These are phyloP conservation scores for Myotis planiceps DNA, from an alignment of 2,797 vertebrate genomes.

Conservation along the genomic window DNA sequence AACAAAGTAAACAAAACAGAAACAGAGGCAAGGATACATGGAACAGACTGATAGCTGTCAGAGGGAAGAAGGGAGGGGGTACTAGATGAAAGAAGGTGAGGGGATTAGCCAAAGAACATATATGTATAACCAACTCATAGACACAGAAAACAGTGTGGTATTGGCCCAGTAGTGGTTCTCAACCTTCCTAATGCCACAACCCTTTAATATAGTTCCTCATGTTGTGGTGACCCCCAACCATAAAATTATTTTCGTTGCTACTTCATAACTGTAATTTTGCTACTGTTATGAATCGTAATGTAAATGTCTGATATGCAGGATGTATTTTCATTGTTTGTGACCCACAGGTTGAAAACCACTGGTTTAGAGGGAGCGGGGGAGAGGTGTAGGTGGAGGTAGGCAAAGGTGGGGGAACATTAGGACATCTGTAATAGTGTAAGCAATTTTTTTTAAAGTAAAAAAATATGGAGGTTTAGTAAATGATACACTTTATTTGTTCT, in stretches of 20 bases:
- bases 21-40: not conserved
- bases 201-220: too few species aligned
- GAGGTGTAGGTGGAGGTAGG: not conserved
- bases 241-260: too few species aligned
- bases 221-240: too few species aligned
- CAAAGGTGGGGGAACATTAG: not conserved
- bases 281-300: too few species aligned
- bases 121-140: not conserved
- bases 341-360: too few species aligned
- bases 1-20: not conserved
- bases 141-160: not conserved
- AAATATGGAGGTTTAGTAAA: not conserved
- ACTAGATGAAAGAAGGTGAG: not conserved
- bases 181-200: too few species aligned
- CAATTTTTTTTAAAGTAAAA: not conserved
- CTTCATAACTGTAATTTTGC: too few species aligned
- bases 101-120: not conserved
- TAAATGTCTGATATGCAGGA: too few species aligned
- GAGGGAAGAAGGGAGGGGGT: not conserved
- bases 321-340: too few species aligned
- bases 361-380: not conserved
- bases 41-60: not conserved
- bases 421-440: not conserved
- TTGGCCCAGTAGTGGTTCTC: not conserved
- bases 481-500: accelerated